phyloP scores from a whole-genome alignment of 1,140 invertebrate species.

The Brachionus angularis region DNA sequence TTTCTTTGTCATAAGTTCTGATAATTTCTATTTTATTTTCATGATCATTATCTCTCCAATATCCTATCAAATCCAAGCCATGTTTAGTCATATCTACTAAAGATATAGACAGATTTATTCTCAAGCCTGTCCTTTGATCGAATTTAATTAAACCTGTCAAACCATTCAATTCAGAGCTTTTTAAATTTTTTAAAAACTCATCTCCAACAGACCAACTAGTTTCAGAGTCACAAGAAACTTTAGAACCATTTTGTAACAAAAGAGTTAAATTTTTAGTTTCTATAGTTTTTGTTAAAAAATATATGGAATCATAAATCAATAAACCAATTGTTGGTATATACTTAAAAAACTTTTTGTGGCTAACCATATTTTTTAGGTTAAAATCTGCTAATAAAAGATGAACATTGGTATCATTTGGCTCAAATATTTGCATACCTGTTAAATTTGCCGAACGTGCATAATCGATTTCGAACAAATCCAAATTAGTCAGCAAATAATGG shows the following conservation, averaged over 20 bases:
- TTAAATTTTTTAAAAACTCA: neutral
- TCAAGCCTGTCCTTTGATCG: conserved; percentile 4
- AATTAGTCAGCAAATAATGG: conserved; percentile 28
- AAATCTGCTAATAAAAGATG: conserved; percentile 20
- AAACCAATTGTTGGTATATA: conserved; percentile 28
- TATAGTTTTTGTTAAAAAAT: neutral
- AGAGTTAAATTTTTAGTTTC: conserved; percentile 7
- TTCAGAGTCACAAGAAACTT: conserved; percentile 5
- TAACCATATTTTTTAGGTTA: conserved; percentile 33
- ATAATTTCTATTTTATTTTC: neutral
- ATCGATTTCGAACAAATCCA: conserved; percentile 17
- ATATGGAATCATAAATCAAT: conserved; percentile 25
- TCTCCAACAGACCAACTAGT: neutral
- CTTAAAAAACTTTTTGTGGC: conserved; percentile 17
- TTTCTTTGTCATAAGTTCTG: conserved; percentile 39
- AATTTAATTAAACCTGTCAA: conserved; percentile 19
- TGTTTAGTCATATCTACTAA: conserved; percentile 17
- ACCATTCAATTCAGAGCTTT: neutral
- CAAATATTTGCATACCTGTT: conserved; percentile 21
- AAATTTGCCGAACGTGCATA: conserved; percentile 37
- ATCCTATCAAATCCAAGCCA: conserved; percentile 27
- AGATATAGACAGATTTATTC: conserved; percentile 16
- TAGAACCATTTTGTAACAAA: neutral
- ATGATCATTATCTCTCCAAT: neutral
- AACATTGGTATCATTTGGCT: neutral